A percentile compares a stretch with the other conserved stretches of the same genome.
phyloP scores from a whole-genome alignment of 1,140 invertebrate species.

The Tetragnatha versicolor region DNA sequence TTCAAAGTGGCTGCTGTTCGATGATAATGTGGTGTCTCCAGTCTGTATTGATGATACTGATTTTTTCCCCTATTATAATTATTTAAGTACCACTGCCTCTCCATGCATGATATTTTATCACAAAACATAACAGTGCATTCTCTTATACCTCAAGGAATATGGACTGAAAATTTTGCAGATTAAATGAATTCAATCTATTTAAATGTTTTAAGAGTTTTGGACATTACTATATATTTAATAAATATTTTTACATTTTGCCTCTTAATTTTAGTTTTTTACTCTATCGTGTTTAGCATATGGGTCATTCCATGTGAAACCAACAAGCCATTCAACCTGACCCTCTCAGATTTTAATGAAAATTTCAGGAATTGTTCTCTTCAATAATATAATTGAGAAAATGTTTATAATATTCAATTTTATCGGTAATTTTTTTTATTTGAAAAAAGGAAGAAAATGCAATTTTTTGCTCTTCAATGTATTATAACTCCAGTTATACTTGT shows the following conservation, averaged over 20 bases:
- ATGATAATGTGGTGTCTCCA: conserved; percentile 29
- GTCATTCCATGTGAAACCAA: no score
- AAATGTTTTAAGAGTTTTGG: not conserved
- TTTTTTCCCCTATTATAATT: conserved; percentile 39
- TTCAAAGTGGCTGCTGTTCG: conserved; percentile 36
- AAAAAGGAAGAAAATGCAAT: no score
- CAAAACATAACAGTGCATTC: conserved; percentile 10
- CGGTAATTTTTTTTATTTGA: no score
- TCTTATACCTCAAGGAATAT: not conserved
- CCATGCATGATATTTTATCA: conserved; percentile 48
- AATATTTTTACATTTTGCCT: conserved; percentile 39
- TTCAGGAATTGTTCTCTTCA: no score
- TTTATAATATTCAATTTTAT: no score
- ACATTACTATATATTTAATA: conserved; percentile 1
- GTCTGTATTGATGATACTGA: conserved; percentile 28
- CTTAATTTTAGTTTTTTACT: no score
- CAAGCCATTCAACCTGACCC: no score
- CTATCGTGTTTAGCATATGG: no score
- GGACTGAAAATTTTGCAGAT: not conserved
- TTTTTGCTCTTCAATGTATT: no score
- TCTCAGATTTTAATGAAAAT: no score
- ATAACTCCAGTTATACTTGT: no score
- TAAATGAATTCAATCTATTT: not conserved
- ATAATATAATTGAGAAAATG: no score
- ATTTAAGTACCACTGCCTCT: conserved; percentile 34